Evolutionary conservation across 2,797 vertebrate genomes (phyloP).

Genomic region (Pitangus sulphuratus): DNA sequence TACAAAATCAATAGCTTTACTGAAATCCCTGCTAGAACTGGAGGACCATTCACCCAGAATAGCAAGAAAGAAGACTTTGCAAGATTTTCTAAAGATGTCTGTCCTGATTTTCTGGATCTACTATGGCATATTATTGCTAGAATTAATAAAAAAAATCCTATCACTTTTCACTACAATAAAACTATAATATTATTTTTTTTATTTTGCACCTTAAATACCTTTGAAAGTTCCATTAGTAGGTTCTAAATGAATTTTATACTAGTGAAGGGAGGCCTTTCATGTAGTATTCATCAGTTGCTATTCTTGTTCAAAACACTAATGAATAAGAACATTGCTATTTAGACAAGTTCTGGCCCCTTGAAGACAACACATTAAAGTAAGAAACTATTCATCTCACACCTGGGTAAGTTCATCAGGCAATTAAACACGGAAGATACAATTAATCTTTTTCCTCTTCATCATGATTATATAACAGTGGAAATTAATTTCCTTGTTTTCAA

Average conservation of each 20-base stretch:
- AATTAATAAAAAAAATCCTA: neutral
- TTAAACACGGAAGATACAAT: conserved; percentile 25
- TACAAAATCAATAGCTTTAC: neutral
- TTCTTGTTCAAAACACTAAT: conserved; percentile 57
- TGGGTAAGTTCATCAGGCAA: conserved; percentile 10
- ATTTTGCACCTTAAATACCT: conserved; percentile 22
- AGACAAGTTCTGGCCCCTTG: conserved; percentile 18
- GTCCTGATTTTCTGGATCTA: neutral
- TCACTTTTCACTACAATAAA: neutral
- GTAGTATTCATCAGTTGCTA: conserved; percentile 45
- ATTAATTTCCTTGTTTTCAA: neutral
- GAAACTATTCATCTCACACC: conserved; percentile 37
- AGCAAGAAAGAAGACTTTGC: neutral
- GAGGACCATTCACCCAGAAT: neutral
- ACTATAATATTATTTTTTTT: neutral
- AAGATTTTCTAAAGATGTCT: neutral
- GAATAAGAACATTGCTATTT: conserved; percentile 36
- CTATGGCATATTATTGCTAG: neutral
- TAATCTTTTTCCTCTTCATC: neutral
- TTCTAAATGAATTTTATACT: conserved; percentile 35
- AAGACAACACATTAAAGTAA: conserved; percentile 58
- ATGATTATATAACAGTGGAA: neutral
- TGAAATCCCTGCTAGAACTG: neutral
- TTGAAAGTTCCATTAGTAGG: neutral
- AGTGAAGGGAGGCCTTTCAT: neutral